These are phyloP conservation scores for Tapera naevia DNA, from an alignment of 2,797 vertebrate species.

Conservation along the genomic window DNA sequence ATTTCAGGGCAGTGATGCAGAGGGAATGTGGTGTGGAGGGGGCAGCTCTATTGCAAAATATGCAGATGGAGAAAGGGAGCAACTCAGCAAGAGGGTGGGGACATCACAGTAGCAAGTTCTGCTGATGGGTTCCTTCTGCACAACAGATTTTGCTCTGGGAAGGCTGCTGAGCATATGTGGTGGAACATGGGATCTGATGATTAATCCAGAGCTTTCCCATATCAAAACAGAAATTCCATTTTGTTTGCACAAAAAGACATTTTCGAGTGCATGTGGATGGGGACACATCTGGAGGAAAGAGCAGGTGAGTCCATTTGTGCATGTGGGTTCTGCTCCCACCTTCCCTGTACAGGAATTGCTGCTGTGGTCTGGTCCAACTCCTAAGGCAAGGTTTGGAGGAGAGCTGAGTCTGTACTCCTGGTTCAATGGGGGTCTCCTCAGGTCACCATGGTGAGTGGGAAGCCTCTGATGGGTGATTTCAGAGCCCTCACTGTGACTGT, in stretches of 20 bases:
- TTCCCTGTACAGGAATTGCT: background rate
- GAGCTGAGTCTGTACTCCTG: background rate
- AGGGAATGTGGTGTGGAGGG: background rate
- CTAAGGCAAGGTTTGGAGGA: background rate
- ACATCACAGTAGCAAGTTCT: background rate
- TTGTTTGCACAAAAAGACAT: background rate
- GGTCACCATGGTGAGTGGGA: background rate
- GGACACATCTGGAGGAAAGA: background rate
- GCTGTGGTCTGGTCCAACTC: background rate
- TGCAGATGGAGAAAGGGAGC: constrained; percentile 13
- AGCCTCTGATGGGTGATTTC: background rate
- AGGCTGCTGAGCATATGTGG: background rate
- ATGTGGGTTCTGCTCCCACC: background rate
- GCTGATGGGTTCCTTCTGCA: background rate
- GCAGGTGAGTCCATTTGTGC: background rate
- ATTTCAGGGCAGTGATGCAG: background rate
- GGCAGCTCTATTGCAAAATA: constrained; percentile 23
- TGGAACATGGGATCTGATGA: background rate
- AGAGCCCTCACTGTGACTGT: background rate
- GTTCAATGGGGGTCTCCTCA: background rate
- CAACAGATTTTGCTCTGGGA: background rate
- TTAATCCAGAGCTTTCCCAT: background rate
- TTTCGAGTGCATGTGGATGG: background rate
- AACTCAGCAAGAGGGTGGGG: constrained; percentile 10
- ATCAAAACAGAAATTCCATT: background rate